These are phyloP conservation scores for Danionella dracula DNA, from an alignment of 2,797 vertebrate genomes.

Conservation along the genomic window DNA sequence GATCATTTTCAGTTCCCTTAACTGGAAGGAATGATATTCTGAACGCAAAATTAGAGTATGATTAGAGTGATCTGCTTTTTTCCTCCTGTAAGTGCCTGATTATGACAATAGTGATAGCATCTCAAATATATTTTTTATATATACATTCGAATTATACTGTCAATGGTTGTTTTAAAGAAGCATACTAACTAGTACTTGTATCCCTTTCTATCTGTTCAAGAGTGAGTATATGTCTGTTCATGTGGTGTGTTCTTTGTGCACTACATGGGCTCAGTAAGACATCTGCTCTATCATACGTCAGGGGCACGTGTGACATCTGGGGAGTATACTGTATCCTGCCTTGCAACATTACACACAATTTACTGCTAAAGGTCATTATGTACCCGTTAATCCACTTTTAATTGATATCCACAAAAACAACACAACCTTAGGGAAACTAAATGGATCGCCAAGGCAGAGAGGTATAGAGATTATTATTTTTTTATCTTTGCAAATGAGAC, in stretches of 20 bases:
- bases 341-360: slow-evolving; percentile 87
- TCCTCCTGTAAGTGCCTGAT: slow-evolving; percentile 48
- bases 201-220: slow-evolving; percentile 54
- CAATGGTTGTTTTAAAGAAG: no score
- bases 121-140: background rate
- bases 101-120: slow-evolving; percentile 58
- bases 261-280: slow-evolving; percentile 80
- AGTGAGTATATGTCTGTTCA: slow-evolving; percentile 37
- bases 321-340: slow-evolving; percentile 84
- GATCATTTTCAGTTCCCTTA: slow-evolving; percentile 81
- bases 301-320: slow-evolving; percentile 82
- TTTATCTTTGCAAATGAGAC: slow-evolving; percentile 64
- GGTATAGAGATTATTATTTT: slow-evolving; percentile 66
- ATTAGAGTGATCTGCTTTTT: slow-evolving; percentile 73
- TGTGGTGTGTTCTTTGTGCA: slow-evolving; percentile 62
- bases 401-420: slow-evolving; percentile 83
- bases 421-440: slow-evolving; percentile 76
- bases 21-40: slow-evolving; percentile 82
- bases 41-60: slow-evolving; percentile 77
- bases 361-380: slow-evolving; percentile 87
- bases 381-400: slow-evolving; percentile 84
- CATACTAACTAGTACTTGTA: no score
- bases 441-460: slow-evolving; percentile 69
- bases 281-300: slow-evolving; percentile 83
- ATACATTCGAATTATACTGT: no score